Evolutionary conservation across 2,797 vertebrate species (phyloP), one percentile per base, ranked within the genome.

Genomic region (Acanthurus lineatus): DNA sequence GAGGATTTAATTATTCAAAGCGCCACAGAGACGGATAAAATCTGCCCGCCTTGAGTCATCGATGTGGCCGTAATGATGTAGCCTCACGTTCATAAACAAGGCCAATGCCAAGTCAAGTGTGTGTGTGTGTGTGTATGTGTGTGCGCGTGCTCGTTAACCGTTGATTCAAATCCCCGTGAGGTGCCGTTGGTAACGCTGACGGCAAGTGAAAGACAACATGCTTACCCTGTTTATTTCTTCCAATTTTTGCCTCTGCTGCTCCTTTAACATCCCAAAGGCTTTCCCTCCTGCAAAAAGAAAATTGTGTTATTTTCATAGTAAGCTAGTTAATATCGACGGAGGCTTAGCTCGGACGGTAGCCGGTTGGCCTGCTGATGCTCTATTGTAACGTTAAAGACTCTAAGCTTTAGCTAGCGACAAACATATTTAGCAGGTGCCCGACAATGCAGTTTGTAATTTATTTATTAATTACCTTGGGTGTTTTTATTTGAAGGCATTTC

Each of bases 171-270:
- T 71, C 69, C 62, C 58, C 53, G 5, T 2, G 11, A 32, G 71
- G 76, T 12, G 69, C 70, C 44, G 48, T 77, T 59, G 65, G 63
- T 63, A 20, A 72, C 67, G 76, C 67, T 19, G 38, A 4, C 0
- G n/a, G 19, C 49, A 19, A 17, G 52, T 6, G 35, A 58, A 63
- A 16, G 11, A 42, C 5, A 22, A n/a, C 52, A 3, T 2, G 12
- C 82, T 0, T 93, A 98, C 97, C 96, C 96, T 91, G 90, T 97
- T 98, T 76, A 98, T 95, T 86, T 97, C 96, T 22, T 96, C 96
- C 90, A 97, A 73, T 84, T 92, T 95, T 51, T 94, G 95, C 86
- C 95, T 93, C 67, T 97, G 96, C 83, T 96, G 96, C 59, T 95
- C 96, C 93, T 97, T 97, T 64, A 97, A 84, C 57, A 95, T 85